Evolutionary conservation across 1,140 invertebrate species (phyloP).

Genomic region (Carposina sasakii): DNA sequence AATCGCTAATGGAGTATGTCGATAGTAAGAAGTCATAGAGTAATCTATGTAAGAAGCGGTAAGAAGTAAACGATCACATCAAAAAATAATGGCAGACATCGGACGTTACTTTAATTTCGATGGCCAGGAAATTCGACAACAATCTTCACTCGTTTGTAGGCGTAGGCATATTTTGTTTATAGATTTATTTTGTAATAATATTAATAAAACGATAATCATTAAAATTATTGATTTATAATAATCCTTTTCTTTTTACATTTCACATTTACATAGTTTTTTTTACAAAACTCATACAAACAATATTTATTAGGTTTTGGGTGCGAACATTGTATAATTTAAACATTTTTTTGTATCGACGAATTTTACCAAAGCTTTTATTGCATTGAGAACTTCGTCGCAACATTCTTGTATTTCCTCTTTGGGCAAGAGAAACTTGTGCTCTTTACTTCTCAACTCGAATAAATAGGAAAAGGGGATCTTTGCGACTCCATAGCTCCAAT

Average conservation of each 20-base stretch:
- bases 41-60: too few species aligned
- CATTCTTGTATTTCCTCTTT: slow-evolving; percentile 78
- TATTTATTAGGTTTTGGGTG: slow-evolving; percentile 23
- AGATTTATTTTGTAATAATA: too few species aligned
- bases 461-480: slow-evolving; percentile 79
- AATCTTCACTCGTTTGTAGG: too few species aligned
- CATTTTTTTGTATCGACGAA: slow-evolving; percentile 54
- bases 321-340: slow-evolving; percentile 40
- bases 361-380: slow-evolving; percentile 73
- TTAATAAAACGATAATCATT: not conserved
- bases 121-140: too few species aligned
- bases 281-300: not conserved
- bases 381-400: slow-evolving; percentile 78
- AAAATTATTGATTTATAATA: too few species aligned
- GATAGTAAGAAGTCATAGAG: too few species aligned
- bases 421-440: slow-evolving; percentile 80
- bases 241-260: too few species aligned
- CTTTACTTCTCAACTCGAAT: slow-evolving; percentile 79
- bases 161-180: too few species aligned
- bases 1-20: slow-evolving; percentile 72
- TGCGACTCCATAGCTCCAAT: slow-evolving; percentile 79
- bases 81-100: too few species aligned
- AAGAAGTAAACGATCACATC: too few species aligned
- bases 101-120: too few species aligned
- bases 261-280: too few species aligned